phyloP scores from a whole-genome alignment of 2,797 vertebrate species.

The Mormyrops attenuatus region DNA sequence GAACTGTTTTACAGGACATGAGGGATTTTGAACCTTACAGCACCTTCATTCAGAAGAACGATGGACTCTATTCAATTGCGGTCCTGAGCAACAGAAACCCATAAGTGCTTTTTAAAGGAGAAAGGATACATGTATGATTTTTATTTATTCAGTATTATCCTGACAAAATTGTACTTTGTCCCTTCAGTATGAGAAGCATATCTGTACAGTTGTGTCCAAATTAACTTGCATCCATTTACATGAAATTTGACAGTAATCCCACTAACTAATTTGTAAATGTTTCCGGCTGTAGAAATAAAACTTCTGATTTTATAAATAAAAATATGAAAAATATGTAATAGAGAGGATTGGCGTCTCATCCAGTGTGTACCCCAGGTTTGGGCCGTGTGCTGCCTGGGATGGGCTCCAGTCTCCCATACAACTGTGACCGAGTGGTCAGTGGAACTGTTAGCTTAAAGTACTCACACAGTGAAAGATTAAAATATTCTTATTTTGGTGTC shows the following conservation, averaged over 20 bases:
- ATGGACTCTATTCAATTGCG: conserved; percentile 12
- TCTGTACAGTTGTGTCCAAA: not conserved
- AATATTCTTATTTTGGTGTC: not conserved
- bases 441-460: not conserved
- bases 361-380: not conserved
- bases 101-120: not conserved
- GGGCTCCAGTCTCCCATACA: not conserved
- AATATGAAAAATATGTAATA: not conserved
- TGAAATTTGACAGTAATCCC: not conserved
- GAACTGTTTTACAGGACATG: not conserved
- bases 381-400: not conserved
- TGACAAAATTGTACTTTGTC: not conserved
- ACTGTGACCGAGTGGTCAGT: not conserved
- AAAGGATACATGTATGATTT: not conserved
- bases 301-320: not conserved
- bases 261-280: not conserved
- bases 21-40: conserved; percentile 21
- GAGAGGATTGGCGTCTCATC: not conserved
- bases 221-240: not conserved
- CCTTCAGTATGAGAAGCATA: not conserved
- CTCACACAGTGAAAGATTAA: not conserved
- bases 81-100: not conserved
- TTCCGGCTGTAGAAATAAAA: not conserved
- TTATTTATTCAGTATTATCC: not conserved
- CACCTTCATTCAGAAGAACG: not conserved